Evolutionary conservation across 2,113 vertebrate species (phyloP).

Genomic region (Phrynosoma blainvillii): DNA sequence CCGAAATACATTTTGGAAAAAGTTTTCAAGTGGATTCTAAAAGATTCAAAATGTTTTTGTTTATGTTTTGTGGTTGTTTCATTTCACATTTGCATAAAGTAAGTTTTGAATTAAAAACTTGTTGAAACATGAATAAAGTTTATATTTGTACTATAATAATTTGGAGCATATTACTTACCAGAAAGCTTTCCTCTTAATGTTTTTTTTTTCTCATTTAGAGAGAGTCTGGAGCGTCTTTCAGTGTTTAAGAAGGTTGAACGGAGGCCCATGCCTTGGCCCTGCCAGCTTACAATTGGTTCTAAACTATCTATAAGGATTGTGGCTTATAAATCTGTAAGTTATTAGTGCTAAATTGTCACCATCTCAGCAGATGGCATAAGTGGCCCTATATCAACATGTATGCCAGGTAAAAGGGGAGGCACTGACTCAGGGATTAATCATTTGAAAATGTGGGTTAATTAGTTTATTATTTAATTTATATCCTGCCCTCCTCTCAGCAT

Average conservation of each 20-base stretch:
- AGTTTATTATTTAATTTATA: too few species aligned
- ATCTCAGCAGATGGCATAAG: neutral
- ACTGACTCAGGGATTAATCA: constrained; percentile 8
- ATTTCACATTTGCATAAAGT: neutral
- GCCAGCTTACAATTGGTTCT: constrained; percentile 92
- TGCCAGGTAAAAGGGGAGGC: neutral
- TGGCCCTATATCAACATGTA: neutral
- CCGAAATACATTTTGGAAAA: too few species aligned
- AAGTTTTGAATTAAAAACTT: neutral
- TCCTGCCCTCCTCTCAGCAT: too few species aligned
- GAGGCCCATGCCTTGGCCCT: constrained; percentile 84
- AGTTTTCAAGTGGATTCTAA: too few species aligned
- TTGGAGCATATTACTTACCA: neutral
- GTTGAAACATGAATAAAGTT: too few species aligned
- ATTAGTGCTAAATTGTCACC: neutral
- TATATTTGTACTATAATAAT: too few species aligned
- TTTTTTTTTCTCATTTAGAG: constrained; percentile 73
- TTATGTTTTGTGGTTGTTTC: too few species aligned
- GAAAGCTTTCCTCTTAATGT: constrained; percentile 14
- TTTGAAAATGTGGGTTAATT: neutral
- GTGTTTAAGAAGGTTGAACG: constrained; percentile 89
- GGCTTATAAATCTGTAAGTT: constrained; percentile 93
- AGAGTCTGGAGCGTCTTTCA: constrained; percentile 85
- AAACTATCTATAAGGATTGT: constrained; percentile 88
- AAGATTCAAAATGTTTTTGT: too few species aligned